These are phyloP conservation scores for Eupithecia exiguata DNA, from an alignment of 2,888 invertebrate species.

Conservation along the genomic window DNA sequence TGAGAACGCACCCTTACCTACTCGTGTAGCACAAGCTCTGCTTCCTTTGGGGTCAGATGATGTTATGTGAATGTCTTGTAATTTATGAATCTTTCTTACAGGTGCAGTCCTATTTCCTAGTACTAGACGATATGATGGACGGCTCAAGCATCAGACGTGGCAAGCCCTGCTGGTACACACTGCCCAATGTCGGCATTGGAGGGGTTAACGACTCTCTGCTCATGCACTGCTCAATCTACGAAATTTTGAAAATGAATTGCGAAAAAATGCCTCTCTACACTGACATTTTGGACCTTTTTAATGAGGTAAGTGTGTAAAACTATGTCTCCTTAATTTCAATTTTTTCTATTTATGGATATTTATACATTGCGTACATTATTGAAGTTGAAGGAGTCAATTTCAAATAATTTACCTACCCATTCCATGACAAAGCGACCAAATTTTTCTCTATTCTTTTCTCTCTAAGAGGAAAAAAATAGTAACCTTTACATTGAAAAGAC, in stretches of 20 bases:
- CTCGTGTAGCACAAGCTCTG: background rate
- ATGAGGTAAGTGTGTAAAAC: conserved; percentile 84
- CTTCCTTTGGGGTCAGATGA: background rate
- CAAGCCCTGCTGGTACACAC: conserved; percentile 93
- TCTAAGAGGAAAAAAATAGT: background rate
- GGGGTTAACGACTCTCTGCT: conserved; percentile 95
- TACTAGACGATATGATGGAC: conserved; percentile 97
- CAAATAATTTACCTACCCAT: too few relatives aligned
- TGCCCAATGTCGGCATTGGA: conserved; percentile 86
- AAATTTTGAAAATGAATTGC: conserved; percentile 89
- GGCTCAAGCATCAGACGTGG: conserved; percentile 92
- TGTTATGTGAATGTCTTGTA: background rate
- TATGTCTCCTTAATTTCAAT: too few relatives aligned
- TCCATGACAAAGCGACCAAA: too few relatives aligned
- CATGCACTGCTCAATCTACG: conserved; percentile 89
- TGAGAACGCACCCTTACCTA: too few relatives aligned
- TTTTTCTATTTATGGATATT: too few relatives aligned
- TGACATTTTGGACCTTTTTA: conserved; percentile 89
- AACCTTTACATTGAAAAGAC: background rate
- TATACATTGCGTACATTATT: too few relatives aligned
- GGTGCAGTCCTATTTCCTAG: conserved; percentile 93
- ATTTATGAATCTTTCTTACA: conserved; percentile 62
- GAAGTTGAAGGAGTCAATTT: too few relatives aligned
- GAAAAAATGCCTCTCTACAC: conserved; percentile 87
- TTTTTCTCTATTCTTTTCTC: too few relatives aligned